Evolutionary conservation across 2,113 vertebrate species (phyloP), one percentile per base, ranked within the genome.

Genomic region (Cyprinodon brontotheroides): DNA sequence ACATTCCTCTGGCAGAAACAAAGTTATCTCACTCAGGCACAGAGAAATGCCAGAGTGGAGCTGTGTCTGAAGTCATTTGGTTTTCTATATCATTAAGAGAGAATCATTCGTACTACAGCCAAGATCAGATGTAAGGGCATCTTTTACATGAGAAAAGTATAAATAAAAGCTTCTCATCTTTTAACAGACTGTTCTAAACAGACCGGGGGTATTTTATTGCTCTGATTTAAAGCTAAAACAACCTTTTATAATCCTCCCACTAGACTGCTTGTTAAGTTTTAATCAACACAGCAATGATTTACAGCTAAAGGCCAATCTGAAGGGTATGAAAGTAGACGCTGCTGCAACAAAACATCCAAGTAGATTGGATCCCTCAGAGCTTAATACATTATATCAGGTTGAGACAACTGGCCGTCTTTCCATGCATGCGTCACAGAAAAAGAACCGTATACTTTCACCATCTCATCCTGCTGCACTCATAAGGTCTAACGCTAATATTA

Each of bases 11-110:
- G 75, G 40, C 75, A 75, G 74, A 73, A 17, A 57, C 20, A 72
- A 84, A 70, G 69, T 83, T 82, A 81, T 84, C 74, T 60, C 63
- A 41, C 68, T 77, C 57, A 14, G 70, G 13, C 65, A 68, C 8
- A 57, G 60, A 85, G 61, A 71, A 70, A 59, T 14, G 53, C 72
- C 48, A 47, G 59, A 61, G n/a, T 4, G 40, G 11, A n/a, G 29
- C 39, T 9, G n/a, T 36, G 45, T 48, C 43, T 37, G 17, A 50
- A 36, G 15, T 37, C 17, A 7, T 17, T 67, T 4, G 57, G 3
- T 41, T 11, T 15, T 65, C 20, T 22, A 43, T 47, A 29, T 65
- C 41, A 60, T 13, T 41, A 13, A 11, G 29, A 65, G 63, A 57
- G 41, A 4, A 80, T 75, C 11, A 47, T 1, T 48, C 65, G 13